A percentile compares a stretch with the other conserved stretches of the same genome.
phyloP scores from a whole-genome alignment of 2,113 vertebrate species.

The Bombycilla garrulus region DNA sequence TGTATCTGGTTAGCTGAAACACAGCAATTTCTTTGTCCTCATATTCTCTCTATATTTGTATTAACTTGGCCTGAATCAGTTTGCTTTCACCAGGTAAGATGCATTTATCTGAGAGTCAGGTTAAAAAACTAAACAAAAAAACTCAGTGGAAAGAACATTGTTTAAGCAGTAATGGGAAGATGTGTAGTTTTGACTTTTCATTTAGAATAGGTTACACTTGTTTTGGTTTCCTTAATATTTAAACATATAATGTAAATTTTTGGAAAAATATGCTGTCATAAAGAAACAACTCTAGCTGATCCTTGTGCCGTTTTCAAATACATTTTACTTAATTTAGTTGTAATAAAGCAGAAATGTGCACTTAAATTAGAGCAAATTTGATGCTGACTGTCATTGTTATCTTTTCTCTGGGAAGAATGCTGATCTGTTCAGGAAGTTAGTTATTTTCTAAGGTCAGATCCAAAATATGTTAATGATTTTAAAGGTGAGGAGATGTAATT shows the following conservation, averaged over 20 bases:
- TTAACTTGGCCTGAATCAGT: neutral
- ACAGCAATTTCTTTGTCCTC: neutral
- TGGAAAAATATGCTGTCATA: neutral
- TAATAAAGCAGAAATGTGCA: neutral
- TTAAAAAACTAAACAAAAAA: neutral
- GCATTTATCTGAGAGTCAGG: neutral
- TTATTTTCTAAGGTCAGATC: slow-evolving; percentile 7
- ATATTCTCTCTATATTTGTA: accelerated
- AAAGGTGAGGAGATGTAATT: neutral
- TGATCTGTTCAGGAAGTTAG: neutral
- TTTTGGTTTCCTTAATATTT: neutral
- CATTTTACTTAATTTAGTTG: neutral
- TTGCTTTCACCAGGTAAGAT: neutral
- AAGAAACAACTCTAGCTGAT: neutral
- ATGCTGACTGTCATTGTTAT: neutral
- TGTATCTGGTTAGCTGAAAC: neutral
- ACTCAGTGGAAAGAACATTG: neutral
- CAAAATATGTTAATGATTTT: neutral
- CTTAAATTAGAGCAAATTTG: neutral
- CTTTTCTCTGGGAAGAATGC: neutral
- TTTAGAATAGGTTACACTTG: neutral
- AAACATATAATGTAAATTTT: neutral
- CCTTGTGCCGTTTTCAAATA: neutral
- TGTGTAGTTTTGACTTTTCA: neutral
- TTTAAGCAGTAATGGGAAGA: neutral